phyloP scores from a whole-genome alignment of 2,888 invertebrate species.

The Cephus rjabovi region DNA sequence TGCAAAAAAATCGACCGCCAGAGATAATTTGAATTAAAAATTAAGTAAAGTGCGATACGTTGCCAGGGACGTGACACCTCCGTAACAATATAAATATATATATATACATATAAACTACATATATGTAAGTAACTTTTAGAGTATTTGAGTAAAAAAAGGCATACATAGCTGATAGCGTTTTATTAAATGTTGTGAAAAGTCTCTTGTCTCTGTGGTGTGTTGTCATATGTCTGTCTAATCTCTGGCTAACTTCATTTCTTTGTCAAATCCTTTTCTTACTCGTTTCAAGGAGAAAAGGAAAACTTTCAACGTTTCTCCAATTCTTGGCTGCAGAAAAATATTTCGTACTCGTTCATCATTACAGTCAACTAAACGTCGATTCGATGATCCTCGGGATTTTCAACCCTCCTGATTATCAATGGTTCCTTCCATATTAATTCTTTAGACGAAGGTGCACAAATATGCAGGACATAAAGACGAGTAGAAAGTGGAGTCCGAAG shows the following conservation, averaged over 20 bases:
- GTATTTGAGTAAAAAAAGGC: conserved; percentile 63
- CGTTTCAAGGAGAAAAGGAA: neutral
- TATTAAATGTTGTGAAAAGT: conserved; percentile 64
- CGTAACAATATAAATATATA: conserved; percentile 39
- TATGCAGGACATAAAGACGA: neutral
- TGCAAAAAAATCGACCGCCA: neutral
- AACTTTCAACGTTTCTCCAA: neutral
- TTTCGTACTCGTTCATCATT: neutral
- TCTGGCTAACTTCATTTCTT: neutral
- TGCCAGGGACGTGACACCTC: conserved; percentile 53
- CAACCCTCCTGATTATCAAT: neutral
- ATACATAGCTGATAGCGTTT: conserved; percentile 65
- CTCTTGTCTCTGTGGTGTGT: conserved; percentile 23
- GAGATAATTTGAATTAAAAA: conserved; percentile 8
- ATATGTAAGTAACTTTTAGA: conserved; percentile 64
- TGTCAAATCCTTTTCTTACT: neutral
- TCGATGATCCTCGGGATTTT: neutral
- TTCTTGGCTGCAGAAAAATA: neutral
- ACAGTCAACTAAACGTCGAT: neutral
- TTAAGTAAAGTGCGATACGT: conserved; percentile 22
- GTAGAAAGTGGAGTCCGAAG: neutral
- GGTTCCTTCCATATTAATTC: neutral
- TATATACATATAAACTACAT: conserved; percentile 56
- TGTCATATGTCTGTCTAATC: neutral
- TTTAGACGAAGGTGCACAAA: neutral